Evolutionary conservation across 1,140 invertebrate species (phyloP).

Genomic region (Venturia canescens): DNA sequence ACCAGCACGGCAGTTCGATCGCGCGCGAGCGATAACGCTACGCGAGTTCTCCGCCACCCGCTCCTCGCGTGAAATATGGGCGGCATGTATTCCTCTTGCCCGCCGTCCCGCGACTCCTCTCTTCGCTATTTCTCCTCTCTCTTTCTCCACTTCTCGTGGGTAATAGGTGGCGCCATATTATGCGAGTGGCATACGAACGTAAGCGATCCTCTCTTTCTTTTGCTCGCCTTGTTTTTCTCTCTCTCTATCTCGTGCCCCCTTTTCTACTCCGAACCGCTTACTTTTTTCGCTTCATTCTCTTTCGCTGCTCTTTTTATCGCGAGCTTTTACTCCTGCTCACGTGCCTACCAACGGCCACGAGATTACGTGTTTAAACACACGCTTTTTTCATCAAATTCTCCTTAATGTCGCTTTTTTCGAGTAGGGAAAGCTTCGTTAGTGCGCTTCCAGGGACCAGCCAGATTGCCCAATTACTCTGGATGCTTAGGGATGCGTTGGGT

Average conservation of each 20-base stretch:
- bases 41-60: slow-evolving; percentile 6
- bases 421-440: no score
- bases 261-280: not conserved
- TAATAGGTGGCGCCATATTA: slow-evolving; percentile 39
- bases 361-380: no score
- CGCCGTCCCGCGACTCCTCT: no score
- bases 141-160: not conserved
- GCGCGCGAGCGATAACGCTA: slow-evolving; percentile 35
- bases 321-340: no score
- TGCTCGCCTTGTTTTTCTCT: not conserved
- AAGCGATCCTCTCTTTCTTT: not conserved
- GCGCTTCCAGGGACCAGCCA: no score
- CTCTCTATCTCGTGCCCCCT: not conserved
- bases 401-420: no score
- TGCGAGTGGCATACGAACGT: slow-evolving; percentile 16
- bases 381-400: no score
- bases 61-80: slow-evolving; percentile 26
- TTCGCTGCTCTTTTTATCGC: no score
- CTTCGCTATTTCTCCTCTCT: not conserved
- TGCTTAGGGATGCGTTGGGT: no score
- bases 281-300: not conserved
- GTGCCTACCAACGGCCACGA: no score
- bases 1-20: slow-evolving; percentile 22
- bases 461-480: no score
- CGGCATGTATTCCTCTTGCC: slow-evolving; percentile 17